phyloP scores from a whole-genome alignment of 2,113 vertebrate genomes.

The Pungitius pungitius region DNA sequence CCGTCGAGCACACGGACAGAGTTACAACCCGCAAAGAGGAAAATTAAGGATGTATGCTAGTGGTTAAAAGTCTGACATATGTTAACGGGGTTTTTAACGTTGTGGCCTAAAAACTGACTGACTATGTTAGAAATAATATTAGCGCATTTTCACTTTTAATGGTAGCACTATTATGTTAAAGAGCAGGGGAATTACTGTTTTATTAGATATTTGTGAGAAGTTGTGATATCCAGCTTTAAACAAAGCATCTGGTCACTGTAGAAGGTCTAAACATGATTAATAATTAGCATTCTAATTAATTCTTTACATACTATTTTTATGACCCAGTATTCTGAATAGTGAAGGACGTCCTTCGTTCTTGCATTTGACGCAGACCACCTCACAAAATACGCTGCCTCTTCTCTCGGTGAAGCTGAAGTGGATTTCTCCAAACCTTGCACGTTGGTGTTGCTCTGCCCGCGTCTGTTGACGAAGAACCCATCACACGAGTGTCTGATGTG shows the following conservation, averaged over 20 bases:
- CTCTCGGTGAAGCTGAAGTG: not conserved
- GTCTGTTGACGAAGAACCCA: conserved; percentile 42
- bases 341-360: not conserved
- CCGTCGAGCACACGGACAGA: not conserved
- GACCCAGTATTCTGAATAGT: not conserved
- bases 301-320: not conserved
- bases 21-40: not conserved
- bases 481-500: conserved; percentile 42
- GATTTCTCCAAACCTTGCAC: not conserved
- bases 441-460: conserved; percentile 1
- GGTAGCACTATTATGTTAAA: not conserved
- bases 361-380: not conserved
- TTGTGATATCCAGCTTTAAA: too few relatives aligned
- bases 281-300: not conserved
- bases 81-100: too few relatives aligned
- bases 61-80: too few relatives aligned
- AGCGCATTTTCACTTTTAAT: not conserved
- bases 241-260: not conserved
- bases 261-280: not conserved
- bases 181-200: not conserved
- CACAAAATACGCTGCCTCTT: not conserved
- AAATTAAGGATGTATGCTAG: too few relatives aligned
- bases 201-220: not conserved
- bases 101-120: too few relatives aligned
- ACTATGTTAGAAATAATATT: not conserved